Conservation (phyloP, 2,797 vertebrate species). For the Masticophis lateralis region DNA sequence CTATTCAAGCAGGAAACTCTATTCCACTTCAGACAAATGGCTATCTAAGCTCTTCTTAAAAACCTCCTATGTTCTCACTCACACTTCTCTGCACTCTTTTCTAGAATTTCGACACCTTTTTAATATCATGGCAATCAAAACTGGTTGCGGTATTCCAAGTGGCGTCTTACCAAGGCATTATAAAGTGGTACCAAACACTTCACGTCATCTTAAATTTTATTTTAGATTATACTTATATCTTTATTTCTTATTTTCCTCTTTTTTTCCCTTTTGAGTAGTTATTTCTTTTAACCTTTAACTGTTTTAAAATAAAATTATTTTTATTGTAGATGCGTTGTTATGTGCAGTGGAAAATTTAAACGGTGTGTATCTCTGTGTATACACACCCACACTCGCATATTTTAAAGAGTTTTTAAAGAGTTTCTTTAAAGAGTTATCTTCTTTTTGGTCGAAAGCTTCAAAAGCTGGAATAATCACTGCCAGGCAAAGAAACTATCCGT, state of each 20-base stretch:
- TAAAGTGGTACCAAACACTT: not conserved
- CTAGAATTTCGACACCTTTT: not conserved
- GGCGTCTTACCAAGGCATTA: not conserved
- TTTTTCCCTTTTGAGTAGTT: not conserved
- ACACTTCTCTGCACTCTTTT: not conserved
- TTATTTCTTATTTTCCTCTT: not conserved
- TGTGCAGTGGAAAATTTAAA: not conserved
- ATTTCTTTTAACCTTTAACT: not conserved
- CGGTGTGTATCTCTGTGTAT: not conserved
- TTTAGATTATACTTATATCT: not conserved
- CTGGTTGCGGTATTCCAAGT: not conserved
- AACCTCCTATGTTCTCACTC: too few relatives aligned
- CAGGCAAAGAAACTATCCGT: constrained; percentile 51
- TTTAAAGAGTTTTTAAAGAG: not conserved
- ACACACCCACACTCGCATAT: not conserved
- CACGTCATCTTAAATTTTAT: not conserved
- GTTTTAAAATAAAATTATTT: not conserved
- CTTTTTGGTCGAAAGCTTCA: constrained; percentile 53
- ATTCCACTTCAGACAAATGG: not conserved
- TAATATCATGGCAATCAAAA: not conserved
- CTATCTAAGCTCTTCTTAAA: not conserved
- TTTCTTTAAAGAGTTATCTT: not conserved
- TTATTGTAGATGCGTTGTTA: constrained; percentile 1
- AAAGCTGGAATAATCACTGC: constrained; percentile 47
- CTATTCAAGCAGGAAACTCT: not conserved